phyloP scores from a whole-genome alignment of 2,113 vertebrate genomes.

The Proterorhinus semilunaris region DNA sequence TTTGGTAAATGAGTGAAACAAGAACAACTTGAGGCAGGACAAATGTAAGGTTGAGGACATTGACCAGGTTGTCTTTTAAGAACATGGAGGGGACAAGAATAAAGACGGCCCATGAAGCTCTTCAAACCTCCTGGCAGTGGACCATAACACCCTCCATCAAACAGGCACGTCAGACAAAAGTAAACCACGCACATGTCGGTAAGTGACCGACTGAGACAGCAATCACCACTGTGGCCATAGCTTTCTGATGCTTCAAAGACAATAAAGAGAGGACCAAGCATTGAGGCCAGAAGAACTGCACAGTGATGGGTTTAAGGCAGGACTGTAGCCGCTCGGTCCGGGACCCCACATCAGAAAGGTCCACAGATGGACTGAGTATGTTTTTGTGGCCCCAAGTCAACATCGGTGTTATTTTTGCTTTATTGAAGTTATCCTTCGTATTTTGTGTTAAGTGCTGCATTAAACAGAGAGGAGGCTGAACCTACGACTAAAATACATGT shows the following conservation, averaged over 20 bases:
- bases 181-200: slow-evolving; percentile 59
- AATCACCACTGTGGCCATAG: slow-evolving; percentile 67
- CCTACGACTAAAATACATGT: background rate
- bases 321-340: slow-evolving; percentile 59
- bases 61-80: too few relatives aligned
- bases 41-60: too few relatives aligned
- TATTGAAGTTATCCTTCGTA: slow-evolving; percentile 1
- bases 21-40: too few relatives aligned
- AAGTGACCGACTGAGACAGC: slow-evolving; percentile 54
- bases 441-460: background rate
- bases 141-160: slow-evolving; percentile 63
- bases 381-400: slow-evolving; percentile 20
- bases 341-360: slow-evolving; percentile 65
- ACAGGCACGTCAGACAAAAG: slow-evolving; percentile 51
- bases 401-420: slow-evolving; percentile 17
- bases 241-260: slow-evolving; percentile 70
- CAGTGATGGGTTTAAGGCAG: slow-evolving; percentile 60
- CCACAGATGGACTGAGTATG: slow-evolving; percentile 27
- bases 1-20: too few relatives aligned
- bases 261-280: slow-evolving; percentile 52
- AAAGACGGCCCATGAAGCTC: too few relatives aligned
- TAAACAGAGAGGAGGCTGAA: background rate
- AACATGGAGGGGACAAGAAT: too few relatives aligned
- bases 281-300: slow-evolving; percentile 41
- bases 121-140: slow-evolving; percentile 33